These are phyloP conservation scores for Diaprepes abbreviatus DNA, from an alignment of 2,888 invertebrate genomes.

Conservation along the genomic window DNA sequence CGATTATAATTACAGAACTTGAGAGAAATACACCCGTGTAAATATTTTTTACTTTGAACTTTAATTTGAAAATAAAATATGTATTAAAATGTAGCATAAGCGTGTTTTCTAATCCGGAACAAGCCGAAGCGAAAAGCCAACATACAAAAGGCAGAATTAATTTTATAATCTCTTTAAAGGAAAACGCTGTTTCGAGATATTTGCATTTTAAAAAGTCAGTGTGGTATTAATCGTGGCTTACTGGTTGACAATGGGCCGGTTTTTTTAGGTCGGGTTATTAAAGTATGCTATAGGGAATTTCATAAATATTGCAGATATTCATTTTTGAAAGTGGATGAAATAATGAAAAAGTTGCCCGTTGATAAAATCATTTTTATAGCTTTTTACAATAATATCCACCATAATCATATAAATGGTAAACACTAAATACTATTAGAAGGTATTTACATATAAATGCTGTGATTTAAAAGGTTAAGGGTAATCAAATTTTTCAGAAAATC, in stretches of 20 bases:
- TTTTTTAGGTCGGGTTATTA: neutral
- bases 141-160: slow-evolving; percentile 9
- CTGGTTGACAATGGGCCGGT: neutral
- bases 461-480: too few relatives aligned
- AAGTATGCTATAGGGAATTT: too few relatives aligned
- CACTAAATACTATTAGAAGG: too few relatives aligned
- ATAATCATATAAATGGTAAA: too few relatives aligned
- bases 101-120: slow-evolving; percentile 2
- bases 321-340: too few relatives aligned
- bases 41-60: neutral
- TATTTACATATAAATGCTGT: too few relatives aligned
- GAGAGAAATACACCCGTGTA: neutral
- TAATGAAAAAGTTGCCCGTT: too few relatives aligned
- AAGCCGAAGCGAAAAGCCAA: slow-evolving; percentile 1
- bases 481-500: too few relatives aligned
- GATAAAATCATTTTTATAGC: too few relatives aligned
- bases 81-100: slow-evolving; percentile 4
- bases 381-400: too few relatives aligned
- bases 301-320: too few relatives aligned
- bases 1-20: too few relatives aligned
- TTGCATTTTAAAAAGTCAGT: slow-evolving; percentile 11
- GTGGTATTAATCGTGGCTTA: neutral
- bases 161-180: slow-evolving; percentile 13
- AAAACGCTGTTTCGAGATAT: slow-evolving; percentile 1
- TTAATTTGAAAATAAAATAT: slow-evolving; percentile 9